Conservation (phyloP, 2,797 vertebrate genomes). For the Bufotes viridis region DNA sequence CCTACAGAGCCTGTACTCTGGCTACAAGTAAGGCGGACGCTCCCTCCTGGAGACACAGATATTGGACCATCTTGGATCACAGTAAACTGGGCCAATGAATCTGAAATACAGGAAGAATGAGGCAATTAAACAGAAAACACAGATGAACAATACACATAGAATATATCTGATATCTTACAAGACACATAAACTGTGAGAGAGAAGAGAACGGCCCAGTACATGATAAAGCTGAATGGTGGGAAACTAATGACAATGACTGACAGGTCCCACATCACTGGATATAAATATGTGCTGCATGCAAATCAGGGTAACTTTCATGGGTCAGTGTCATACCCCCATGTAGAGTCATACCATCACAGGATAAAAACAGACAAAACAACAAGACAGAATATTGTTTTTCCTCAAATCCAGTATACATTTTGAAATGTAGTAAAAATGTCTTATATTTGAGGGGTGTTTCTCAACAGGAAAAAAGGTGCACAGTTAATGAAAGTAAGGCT, state of each 20-base stretch:
- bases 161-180: slow-evolving; percentile 4
- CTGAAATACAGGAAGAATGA: slow-evolving; percentile 16
- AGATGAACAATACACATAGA: neutral
- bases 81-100: slow-evolving; percentile 40
- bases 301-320: neutral
- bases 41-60: neutral
- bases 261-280: neutral
- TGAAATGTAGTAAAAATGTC: no score
- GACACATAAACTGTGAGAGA: neutral
- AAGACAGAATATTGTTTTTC: no score
- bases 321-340: neutral
- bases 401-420: no score
- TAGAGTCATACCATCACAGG: neutral
- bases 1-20: slow-evolving; percentile 11
- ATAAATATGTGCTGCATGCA: neutral
- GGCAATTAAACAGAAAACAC: neutral
- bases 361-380: neutral
- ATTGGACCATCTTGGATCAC: slow-evolving; percentile 23
- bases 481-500: no score
- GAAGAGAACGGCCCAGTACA: slow-evolving; percentile 18
- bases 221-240: neutral
- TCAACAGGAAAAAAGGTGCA: no score
- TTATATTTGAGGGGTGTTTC: no score
- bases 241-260: neutral
- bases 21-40: slow-evolving; percentile 36